phyloP scores from a whole-genome alignment of 2,113 vertebrate genomes.

The Dipodomys spectabilis region DNA sequence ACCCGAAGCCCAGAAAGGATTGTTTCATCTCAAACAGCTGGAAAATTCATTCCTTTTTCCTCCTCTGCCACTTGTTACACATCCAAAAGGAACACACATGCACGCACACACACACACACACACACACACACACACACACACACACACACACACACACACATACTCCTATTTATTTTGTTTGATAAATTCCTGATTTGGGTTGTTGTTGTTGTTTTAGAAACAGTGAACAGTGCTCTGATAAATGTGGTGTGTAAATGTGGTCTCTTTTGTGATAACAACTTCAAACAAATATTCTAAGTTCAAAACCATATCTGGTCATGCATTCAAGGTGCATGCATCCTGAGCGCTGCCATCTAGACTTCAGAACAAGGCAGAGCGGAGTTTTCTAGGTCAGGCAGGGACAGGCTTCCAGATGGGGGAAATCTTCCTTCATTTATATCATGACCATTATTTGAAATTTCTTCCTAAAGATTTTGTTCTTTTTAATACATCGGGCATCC shows the following conservation, averaged over 20 bases:
- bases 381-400: not conserved
- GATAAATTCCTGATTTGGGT: not conserved
- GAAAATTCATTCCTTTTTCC: not conserved
- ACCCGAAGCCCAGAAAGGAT: slow-evolving; percentile 19
- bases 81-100: not conserved
- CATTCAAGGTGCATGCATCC: not conserved
- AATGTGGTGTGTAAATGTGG: not conserved
- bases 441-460: not conserved
- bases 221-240: not conserved
- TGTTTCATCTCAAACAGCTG: slow-evolving; percentile 16
- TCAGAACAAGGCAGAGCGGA: accelerated
- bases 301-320: not conserved
- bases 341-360: not conserved
- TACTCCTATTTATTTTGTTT: not conserved
- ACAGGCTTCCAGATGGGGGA: too few species aligned
- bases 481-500: not conserved
- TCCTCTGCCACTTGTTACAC: not conserved
- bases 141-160: too few species aligned
- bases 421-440: not conserved
- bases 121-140: too few species aligned
- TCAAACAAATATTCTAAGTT: not conserved
- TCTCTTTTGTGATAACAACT: not conserved
- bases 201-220: not conserved
- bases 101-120: too few species aligned
- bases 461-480: slow-evolving; percentile 33